Base-by-base conservation (phyloP, 2,797 vertebrate species). In the Bovichtus diacanthus region DNA sequence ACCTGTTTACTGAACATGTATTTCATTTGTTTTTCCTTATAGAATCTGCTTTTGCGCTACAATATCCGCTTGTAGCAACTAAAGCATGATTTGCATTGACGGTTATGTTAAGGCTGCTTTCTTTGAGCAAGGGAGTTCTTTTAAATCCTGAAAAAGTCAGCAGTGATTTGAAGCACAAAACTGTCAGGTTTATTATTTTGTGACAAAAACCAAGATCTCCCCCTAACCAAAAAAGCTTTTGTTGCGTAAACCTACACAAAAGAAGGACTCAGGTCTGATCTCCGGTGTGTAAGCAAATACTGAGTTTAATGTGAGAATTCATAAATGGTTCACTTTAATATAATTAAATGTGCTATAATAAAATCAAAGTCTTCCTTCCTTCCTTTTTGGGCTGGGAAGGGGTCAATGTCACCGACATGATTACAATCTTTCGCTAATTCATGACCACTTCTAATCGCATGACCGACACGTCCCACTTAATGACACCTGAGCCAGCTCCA, bases 401-500 rank as follows among this genome's bases (percentile, higher is more conserved):
- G 19, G 27, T 25, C 39, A 44, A 18, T 50, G 46, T 64, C 21
- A 38, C 13, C 6, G 9, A 66, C 21, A 36, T 13, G 0, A 34
- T 44, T 34, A 15, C 3, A 34, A 47, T 58, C 47, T 36, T 38
- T 0, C 12, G 1, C 13, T 50, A 34, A 21, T 7, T 11, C 39
- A 29, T 47, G 21, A 46, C 9, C n/a, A 56, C 54, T 47, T 65
- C 1, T 43, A 70, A 55, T 71, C 49, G 41, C 19, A 58, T 27
- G 4, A 53, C 46, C 7, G 21, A 63, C 4, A 29, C 39, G 2
- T 18, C 11, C 51, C 44, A 65, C 1, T 21, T 44, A 6, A 67
- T 55, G 15, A 27, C 27, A 38, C 16, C 31, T 53, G n/a, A 59
- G 12, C 11, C 27, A 27, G 21, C n/a, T 36, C 0, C 47, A 29